phyloP scores from a whole-genome alignment of 2,113 vertebrate genomes.

The Ciconia stormi region DNA sequence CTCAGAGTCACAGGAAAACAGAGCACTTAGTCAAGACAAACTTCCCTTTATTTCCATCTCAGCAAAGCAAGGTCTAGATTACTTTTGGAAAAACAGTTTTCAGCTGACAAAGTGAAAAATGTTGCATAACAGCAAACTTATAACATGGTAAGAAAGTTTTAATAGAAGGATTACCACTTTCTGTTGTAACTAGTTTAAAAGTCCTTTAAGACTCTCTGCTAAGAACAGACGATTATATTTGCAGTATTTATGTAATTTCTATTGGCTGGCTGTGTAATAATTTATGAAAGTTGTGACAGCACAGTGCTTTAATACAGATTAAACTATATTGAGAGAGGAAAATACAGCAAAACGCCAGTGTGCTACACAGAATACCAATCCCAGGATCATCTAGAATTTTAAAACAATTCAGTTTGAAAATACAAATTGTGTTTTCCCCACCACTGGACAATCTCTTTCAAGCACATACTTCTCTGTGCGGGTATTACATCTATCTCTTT shows the following conservation, averaged over 20 bases:
- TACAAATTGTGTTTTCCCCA: not conserved
- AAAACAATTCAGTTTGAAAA: not conserved
- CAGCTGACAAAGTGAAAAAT: conserved; percentile 71
- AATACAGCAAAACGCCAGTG: not conserved
- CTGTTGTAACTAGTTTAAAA: conserved; percentile 60
- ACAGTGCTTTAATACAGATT: conserved; percentile 46
- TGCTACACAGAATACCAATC: not conserved
- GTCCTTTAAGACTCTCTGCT: conserved; percentile 44
- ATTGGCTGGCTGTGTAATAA: conserved; percentile 41
- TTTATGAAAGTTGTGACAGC: conserved; percentile 57
- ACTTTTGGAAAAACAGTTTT: conserved; percentile 55
- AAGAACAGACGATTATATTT: conserved; percentile 44
- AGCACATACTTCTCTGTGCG: not conserved
- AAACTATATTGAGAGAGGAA: conserved; percentile 23
- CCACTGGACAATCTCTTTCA: not conserved
- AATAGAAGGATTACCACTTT: conserved; percentile 62
- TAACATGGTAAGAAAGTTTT: conserved; percentile 44
- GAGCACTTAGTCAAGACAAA: conserved; percentile 59
- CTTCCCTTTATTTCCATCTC: conserved; percentile 62
- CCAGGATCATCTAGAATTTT: not conserved
- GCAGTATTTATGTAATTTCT: conserved; percentile 54
- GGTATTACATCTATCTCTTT: not conserved
- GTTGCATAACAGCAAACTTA: conserved; percentile 45
- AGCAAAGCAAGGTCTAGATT: conserved; percentile 45
- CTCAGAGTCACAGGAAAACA: conserved; percentile 41